These are phyloP conservation scores for Lophius americanus DNA, from an alignment of 2,797 vertebrate species.

Conservation along the genomic window DNA sequence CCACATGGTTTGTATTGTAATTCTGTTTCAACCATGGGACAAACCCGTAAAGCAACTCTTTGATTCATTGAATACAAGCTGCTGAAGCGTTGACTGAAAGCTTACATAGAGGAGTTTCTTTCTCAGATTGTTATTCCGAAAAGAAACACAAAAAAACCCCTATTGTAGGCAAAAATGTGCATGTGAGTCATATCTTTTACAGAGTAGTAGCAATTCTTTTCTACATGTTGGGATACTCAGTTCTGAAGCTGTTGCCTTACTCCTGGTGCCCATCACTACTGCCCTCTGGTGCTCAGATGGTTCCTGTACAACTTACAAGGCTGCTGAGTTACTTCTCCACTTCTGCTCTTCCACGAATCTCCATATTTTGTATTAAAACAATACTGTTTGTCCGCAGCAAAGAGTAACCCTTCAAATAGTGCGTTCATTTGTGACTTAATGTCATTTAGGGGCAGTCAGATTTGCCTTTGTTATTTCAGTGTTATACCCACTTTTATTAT, in stretches of 20 bases:
- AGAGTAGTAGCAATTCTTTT: conserved; percentile 32
- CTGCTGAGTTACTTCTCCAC: conserved; percentile 14
- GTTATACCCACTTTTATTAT: neutral
- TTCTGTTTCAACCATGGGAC: conserved; percentile 41
- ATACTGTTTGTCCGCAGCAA: neutral
- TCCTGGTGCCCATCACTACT: conserved; percentile 56
- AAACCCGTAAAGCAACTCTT: conserved; percentile 25
- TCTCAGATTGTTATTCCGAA: conserved; percentile 22
- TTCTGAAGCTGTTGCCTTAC: conserved; percentile 29
- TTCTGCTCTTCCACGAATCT: conserved; percentile 8
- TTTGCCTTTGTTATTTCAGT: conserved; percentile 3
- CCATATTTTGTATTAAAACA: conserved; percentile 7
- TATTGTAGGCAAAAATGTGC: conserved; percentile 9
- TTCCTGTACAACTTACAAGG: conserved; percentile 47
- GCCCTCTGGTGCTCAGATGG: conserved; percentile 73
- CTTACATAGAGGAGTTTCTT: conserved; percentile 10
- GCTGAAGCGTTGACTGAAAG: conserved; percentile 17
- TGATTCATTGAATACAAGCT: conserved; percentile 15
- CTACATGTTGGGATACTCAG: neutral
- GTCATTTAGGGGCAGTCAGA: neutral
- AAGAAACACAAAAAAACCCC: conserved; percentile 3
- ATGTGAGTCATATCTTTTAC: conserved; percentile 11
- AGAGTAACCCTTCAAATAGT: neutral
- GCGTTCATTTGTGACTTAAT: neutral
- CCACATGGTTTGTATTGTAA: conserved; percentile 47